Conservation (phyloP, 2,113 vertebrate genomes). For the Callithrix jacchus region DNA sequence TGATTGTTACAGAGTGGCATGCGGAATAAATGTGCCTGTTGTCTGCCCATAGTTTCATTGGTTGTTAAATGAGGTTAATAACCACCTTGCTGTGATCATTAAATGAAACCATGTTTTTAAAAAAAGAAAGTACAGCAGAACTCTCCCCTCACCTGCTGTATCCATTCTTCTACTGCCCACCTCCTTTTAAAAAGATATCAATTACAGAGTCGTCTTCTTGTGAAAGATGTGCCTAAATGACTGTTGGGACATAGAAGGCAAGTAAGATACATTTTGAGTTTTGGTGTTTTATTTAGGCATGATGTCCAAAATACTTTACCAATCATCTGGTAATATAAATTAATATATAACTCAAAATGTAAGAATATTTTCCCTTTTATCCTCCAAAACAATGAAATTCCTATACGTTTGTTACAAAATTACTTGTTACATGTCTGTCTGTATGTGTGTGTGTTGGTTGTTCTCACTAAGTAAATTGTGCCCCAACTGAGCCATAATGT, state of each 20-base stretch:
- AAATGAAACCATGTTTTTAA: not conserved
- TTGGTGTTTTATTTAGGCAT: conserved; percentile 4
- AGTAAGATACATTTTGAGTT: not conserved
- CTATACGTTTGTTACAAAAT: not conserved
- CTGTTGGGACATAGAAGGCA: not conserved
- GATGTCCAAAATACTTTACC: conserved; percentile 11
- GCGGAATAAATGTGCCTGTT: not conserved
- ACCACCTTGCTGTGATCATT: not conserved
- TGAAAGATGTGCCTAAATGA: not conserved
- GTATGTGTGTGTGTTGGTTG: not conserved
- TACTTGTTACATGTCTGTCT: not conserved
- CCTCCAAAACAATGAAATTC: conserved; percentile 4
- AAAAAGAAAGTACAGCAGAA: not conserved
- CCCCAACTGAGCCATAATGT: not conserved
- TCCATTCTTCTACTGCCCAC: not conserved
- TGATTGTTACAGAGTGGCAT: not conserved
- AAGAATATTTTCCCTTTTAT: not conserved
- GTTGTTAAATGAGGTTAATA: conserved; percentile 13
- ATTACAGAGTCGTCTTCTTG: conserved; percentile 13
- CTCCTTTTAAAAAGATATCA: not conserved
- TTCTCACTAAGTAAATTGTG: not conserved
- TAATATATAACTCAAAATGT: conserved; percentile 11
- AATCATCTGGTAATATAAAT: not conserved
- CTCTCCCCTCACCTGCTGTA: not conserved
- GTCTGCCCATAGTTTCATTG: not conserved